phyloP scores from a whole-genome alignment of 2,113 vertebrate species.

The Onychorhynchus coronatus region DNA sequence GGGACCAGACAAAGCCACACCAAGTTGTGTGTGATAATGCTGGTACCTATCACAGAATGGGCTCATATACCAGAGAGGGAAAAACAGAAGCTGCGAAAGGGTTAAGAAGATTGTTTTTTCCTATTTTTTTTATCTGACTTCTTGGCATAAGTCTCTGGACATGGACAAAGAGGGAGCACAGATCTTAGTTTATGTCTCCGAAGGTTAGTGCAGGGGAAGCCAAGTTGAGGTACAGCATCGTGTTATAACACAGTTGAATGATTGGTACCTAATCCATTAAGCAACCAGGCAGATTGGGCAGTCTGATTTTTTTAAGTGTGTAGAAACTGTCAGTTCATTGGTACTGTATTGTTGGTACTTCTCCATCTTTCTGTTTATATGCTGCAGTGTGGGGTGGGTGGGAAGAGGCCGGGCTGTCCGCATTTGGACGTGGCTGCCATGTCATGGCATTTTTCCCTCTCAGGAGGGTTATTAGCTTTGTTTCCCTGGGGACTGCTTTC shows the following conservation, averaged over 20 bases:
- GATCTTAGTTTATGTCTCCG: not conserved
- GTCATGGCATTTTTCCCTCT: not conserved
- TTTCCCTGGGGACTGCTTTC: not conserved
- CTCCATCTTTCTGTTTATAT: not conserved
- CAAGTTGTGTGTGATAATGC: not conserved
- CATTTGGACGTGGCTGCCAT: rapidly evolving
- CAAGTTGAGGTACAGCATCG: not conserved
- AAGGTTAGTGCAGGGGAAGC: not conserved
- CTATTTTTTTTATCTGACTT: not conserved
- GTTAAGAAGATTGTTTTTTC: not conserved
- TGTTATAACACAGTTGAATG: not conserved
- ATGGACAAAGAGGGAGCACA: not conserved
- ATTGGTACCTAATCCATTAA: not conserved
- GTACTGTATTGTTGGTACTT: not conserved
- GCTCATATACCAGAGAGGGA: not conserved
- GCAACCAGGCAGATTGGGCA: not conserved
- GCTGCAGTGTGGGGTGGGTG: not conserved
- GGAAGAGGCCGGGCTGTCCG: not conserved
- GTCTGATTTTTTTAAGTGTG: not conserved
- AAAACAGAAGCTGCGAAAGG: not conserved
- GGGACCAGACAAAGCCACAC: not conserved
- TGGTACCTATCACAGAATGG: not conserved
- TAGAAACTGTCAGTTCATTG: not conserved
- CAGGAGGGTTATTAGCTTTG: rapidly evolving
- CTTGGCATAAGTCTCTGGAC: not conserved